phyloP scores from a whole-genome alignment of 2,888 invertebrate species.

The Phorcus lineatus region DNA sequence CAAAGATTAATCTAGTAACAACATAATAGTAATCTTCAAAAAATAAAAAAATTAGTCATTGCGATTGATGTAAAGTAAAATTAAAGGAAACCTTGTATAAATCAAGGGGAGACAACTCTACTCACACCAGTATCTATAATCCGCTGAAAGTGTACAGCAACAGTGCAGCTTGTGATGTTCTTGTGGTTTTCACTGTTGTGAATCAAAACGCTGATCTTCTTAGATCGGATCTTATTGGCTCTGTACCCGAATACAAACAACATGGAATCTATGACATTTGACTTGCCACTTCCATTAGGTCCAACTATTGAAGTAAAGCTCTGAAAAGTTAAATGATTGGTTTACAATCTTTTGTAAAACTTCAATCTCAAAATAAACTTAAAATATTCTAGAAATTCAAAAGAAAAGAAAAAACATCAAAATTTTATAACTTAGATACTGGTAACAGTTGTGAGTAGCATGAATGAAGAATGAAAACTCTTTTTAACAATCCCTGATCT shows the following conservation, averaged over 20 bases:
- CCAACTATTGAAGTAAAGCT: conserved; percentile 97
- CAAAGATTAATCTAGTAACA: no score
- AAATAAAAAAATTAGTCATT: no score
- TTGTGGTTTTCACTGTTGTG: conserved; percentile 91
- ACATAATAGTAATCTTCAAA: no score
- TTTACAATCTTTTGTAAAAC: not conserved
- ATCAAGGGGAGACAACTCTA: not conserved
- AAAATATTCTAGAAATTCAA: no score
- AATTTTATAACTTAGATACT: no score
- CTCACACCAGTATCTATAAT: conserved; percentile 76
- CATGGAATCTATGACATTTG: conserved; percentile 99
- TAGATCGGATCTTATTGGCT: conserved; percentile 95
- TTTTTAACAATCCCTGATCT: no score
- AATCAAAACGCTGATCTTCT: conserved; percentile 93
- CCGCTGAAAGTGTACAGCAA: conserved; percentile 89
- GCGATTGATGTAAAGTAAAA: no score
- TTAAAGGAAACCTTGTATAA: no score
- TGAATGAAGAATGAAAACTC: no score
- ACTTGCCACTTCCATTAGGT: conserved; percentile 99
- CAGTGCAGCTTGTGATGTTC: conserved; percentile 87
- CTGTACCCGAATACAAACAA: conserved; percentile 98
- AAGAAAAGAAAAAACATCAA: no score
- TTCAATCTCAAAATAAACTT: no score
- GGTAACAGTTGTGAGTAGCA: no score
- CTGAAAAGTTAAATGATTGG: conserved; percentile 77